Evolutionary conservation across 1,140 invertebrate species (phyloP), one percentile per base, ranked within the genome.

Genomic region (Chironomus striatipennis): DNA sequence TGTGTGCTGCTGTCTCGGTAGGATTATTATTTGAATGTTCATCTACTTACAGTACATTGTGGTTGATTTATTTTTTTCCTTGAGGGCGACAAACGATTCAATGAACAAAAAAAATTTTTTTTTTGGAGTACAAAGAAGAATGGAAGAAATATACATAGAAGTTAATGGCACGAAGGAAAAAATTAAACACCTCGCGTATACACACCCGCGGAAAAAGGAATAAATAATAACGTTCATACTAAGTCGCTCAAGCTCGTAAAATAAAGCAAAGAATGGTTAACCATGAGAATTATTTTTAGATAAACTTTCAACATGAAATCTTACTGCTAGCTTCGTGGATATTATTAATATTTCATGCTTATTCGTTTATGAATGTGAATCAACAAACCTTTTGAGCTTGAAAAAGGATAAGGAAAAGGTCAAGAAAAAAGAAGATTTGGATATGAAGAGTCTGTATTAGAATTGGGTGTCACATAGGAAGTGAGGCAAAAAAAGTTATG

Each of bases 131-230:
- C 47, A 57, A n/a, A n/a, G 47, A 57, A 34, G 24, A 34, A 34
- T 34, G 24, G 5, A 34, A 1, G 24, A 34, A 34, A 34, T 34
- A 34, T 34, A 34, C 24, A 34, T 34, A 34, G 24, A 34, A 34
- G 12, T 57, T 57, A 57, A 57, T 57, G 47, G n/a, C n/a, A 57
- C 47, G 47, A 57, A n/a, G 5, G 12, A 57, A n/a, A 57, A n/a
- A 12, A 57, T 47, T 47, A 34, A 34, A 34, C 24, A 34, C 24
- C 24, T 34, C 24, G 24, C 43, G 15, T 47, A 47, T 47, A 47
- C n/a, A 57, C 47, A n/a, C 47, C n/a, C n/a, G 47, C 12, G 47
- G n/a, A 57, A 57, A n/a, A 57, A 57, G 47, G 47, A 57, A 57
- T 5, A 57, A 57, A 57, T 57, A 57, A 57, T 34, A 57, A 15